phyloP scores from a whole-genome alignment of 2,888 invertebrate genomes.

The Tupiocoris notatus region DNA sequence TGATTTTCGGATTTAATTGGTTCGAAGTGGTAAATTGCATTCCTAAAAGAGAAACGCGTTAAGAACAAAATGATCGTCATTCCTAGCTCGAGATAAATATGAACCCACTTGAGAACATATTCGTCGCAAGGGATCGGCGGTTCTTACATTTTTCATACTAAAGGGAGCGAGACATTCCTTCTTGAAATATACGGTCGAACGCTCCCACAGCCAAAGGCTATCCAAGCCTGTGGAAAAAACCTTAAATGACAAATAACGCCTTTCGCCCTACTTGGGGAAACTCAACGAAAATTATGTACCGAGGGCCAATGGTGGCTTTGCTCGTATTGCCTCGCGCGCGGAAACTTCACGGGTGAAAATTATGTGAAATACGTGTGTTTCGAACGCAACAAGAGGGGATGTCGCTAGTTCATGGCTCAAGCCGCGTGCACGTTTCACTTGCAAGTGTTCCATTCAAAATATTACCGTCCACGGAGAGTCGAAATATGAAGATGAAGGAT shows the following conservation, averaged over 20 bases:
- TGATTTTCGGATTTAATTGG: too few species aligned
- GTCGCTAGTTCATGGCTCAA: neutral
- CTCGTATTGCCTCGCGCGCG: neutral
- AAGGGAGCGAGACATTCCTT: conserved; percentile 2
- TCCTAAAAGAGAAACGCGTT: too few species aligned
- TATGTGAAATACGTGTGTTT: conserved; percentile 26
- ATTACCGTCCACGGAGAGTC: too few species aligned
- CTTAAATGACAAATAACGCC: conserved; percentile 29
- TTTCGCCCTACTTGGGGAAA: neutral
- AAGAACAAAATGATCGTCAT: too few species aligned
- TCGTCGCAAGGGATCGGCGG: neutral
- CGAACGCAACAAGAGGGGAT: conserved; percentile 6
- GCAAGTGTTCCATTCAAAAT: too few species aligned
- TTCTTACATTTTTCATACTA: conserved; percentile 27
- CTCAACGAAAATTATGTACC: conserved; percentile 29
- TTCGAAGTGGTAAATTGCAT: too few species aligned
- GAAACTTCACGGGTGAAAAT: neutral
- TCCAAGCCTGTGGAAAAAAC: conserved; percentile 16
- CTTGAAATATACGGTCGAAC: conserved; percentile 24
- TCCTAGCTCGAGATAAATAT: too few species aligned
- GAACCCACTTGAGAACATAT: neutral
- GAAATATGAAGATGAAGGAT: too few species aligned
- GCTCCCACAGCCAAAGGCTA: conserved; percentile 5
- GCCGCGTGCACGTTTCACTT: too few species aligned
- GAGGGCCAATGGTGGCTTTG: neutral